phyloP scores from a whole-genome alignment of 1,140 invertebrate genomes.

The Lithobius niger region DNA sequence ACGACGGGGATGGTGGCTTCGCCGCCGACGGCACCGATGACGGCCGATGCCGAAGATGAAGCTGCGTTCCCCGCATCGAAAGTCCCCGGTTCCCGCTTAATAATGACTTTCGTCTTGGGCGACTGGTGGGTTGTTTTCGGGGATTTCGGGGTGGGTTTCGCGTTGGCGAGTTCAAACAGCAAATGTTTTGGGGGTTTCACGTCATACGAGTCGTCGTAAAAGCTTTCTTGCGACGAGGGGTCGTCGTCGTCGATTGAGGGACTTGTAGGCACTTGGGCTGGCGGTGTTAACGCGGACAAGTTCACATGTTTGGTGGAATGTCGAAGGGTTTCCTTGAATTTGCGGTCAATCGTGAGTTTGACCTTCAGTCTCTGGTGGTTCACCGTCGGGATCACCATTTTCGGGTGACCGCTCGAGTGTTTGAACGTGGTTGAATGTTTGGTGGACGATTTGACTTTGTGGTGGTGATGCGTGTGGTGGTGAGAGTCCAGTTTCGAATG shows the following conservation, averaged over 20 bases:
- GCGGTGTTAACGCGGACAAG: slow-evolving; percentile 41
- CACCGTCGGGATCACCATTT: slow-evolving; percentile 17
- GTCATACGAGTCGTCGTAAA: slow-evolving; percentile 47
- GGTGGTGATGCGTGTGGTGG: slow-evolving; percentile 16
- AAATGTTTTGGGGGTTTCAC: too few relatives aligned
- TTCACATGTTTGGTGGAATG: slow-evolving; percentile 29
- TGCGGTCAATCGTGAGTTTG: slow-evolving; percentile 42
- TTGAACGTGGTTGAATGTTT: slow-evolving; percentile 22
- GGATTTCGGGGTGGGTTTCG: slow-evolving; percentile 19
- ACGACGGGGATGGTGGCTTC: background rate
- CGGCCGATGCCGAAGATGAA: background rate
- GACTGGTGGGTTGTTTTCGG: slow-evolving; percentile 19
- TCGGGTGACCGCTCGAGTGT: slow-evolving; percentile 14
- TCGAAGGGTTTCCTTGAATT: slow-evolving; percentile 39
- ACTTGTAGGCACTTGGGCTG: slow-evolving; percentile 64
- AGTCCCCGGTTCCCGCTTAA: too few relatives aligned
- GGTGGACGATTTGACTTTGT: slow-evolving; percentile 27
- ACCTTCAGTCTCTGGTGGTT: slow-evolving; percentile 39
- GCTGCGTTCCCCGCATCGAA: too few relatives aligned
- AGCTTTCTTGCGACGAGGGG: slow-evolving; percentile 63
- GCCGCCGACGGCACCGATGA: background rate
- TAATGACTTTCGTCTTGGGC: slow-evolving; percentile 17
- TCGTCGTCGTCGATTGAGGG: slow-evolving; percentile 39
- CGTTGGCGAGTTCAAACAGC: too few relatives aligned
- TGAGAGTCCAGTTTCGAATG: slow-evolving; percentile 7